Conservation (phyloP, 2,113 vertebrate species). For the Mohoua ochrocephala region DNA sequence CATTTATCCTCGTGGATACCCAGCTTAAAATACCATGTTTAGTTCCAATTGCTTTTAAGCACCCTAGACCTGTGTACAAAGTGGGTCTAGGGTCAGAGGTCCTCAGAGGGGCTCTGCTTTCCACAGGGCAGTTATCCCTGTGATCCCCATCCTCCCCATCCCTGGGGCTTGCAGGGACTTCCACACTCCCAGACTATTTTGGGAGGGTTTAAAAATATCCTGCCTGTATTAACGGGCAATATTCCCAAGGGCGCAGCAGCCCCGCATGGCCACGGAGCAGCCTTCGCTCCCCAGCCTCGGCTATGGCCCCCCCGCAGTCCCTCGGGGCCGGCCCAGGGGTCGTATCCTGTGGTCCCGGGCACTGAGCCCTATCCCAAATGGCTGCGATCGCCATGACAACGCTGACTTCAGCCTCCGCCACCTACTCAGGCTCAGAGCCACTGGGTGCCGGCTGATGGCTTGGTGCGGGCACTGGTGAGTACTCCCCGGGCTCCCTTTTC, state of each 20-base stretch:
- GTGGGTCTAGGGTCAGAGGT: not conserved
- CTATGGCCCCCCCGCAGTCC: not conserved
- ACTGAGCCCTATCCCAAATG: slow-evolving; percentile 1
- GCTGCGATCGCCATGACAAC: slow-evolving; percentile 13
- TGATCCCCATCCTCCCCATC: not conserved
- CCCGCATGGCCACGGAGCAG: not conserved
- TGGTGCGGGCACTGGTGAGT: slow-evolving; percentile 1
- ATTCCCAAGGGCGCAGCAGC: not conserved
- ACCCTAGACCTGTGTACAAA: not conserved
- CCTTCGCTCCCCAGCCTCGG: not conserved
- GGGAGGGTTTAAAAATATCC: slow-evolving; percentile 49
- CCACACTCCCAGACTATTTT: slow-evolving; percentile 35
- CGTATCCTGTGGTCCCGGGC: not conserved
- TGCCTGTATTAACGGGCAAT: not conserved
- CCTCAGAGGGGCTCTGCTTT: not conserved
- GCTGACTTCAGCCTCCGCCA: slow-evolving; percentile 31
- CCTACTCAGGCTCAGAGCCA: not conserved
- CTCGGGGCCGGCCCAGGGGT: not conserved
- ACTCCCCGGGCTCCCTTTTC: not conserved
- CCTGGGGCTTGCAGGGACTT: not conserved
- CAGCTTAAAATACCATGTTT: not conserved
- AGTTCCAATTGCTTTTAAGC: not conserved
- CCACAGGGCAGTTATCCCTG: not conserved
- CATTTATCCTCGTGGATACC: not conserved
- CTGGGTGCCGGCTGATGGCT: slow-evolving; percentile 22